Base-by-base conservation (phyloP, 2,888 invertebrate genomes). In the Lacanobia oleracea region DNA sequence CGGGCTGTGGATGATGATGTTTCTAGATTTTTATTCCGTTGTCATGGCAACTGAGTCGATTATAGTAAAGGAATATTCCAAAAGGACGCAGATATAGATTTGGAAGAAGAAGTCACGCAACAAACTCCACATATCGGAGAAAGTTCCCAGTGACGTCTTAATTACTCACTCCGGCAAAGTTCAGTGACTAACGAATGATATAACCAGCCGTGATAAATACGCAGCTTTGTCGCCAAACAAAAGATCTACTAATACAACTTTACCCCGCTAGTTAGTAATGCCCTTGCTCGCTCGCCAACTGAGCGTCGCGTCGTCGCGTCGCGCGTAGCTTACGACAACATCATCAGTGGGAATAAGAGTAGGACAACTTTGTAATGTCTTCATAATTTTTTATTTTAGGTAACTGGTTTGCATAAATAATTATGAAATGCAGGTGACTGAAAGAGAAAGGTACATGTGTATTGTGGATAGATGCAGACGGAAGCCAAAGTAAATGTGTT, bases 241-340 rank as follows among this genome's bases (percentile, higher is more conserved):
- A 65, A 81, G 81, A 56, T 63, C 72, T 59, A 68, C 71, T 65
- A 67, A 77, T 74, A 74, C 81, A 56, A 74, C 53, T 57, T n/a
- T 67, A 57, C 63, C 27, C 62, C 16, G 37, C 48, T 59, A 62
- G 57, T 77, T 66, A 69, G 69, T 74, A 67, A 70, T 74, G 82
- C 67, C 81, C 80, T 81, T 77, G 80, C 65, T 14, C 48, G 21
- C 67, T 40, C 60, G 80, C 78, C 80, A 80, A 77, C 64, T 56
- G 63, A 59, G 54, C 66, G 62, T n/a, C 77, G 70, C 64, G 57
- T n/a, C 66, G 62, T n/a, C 77, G 70, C 64, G 57, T n/a, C 77
- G 70, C 61, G 57, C 67, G 69, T 64, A 62, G 37, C 64, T 67
- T 43, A 72, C 73, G 37, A 79, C 64, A 62, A 65, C 59, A 54